Evolutionary conservation across 2,113 vertebrate genomes (phyloP).

Genomic region (Hirundichthys speculiger): DNA sequence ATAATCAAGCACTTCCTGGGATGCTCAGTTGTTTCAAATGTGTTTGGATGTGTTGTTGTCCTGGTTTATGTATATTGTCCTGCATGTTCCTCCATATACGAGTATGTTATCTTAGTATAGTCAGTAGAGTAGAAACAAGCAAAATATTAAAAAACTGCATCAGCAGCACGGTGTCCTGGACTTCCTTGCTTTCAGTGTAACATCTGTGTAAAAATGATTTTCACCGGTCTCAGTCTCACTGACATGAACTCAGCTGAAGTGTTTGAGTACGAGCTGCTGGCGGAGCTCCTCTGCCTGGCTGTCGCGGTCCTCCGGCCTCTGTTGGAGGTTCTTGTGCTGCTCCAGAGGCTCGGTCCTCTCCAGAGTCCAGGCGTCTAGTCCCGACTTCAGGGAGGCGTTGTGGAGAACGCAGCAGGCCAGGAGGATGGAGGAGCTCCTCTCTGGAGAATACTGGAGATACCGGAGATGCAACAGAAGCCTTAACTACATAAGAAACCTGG

Average conservation of each 20-base stretch:
- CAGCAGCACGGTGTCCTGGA: slow-evolving; percentile 61
- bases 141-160: slow-evolving; percentile 81
- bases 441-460: slow-evolving; percentile 88
- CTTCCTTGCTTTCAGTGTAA: slow-evolving; percentile 18
- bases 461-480: background rate
- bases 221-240: background rate
- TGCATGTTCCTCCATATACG: slow-evolving; percentile 75
- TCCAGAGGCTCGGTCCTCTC: slow-evolving; percentile 81
- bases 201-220: background rate
- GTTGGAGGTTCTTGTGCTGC: slow-evolving; percentile 82
- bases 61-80: slow-evolving; percentile 66
- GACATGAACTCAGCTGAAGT: slow-evolving; percentile 83
- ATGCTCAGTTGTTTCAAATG: slow-evolving; percentile 41
- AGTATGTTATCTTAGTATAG: slow-evolving; percentile 75
- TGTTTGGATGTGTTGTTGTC: slow-evolving; percentile 32
- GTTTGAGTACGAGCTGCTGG: slow-evolving; percentile 87
- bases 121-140: slow-evolving; percentile 76
- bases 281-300: slow-evolving; percentile 85
- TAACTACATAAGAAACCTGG: no score
- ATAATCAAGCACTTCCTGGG: slow-evolving; percentile 26
- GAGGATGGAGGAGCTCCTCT: slow-evolving; percentile 93
- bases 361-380: slow-evolving; percentile 90
- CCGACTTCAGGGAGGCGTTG: slow-evolving; percentile 91
- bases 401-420: slow-evolving; percentile 96
- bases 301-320: slow-evolving; percentile 87